Percentiles rank a stretch among this genome's conserved stretches.
Evolutionary conservation across 2,888 invertebrate species (phyloP).

Genomic region (Aromia moschata): DNA sequence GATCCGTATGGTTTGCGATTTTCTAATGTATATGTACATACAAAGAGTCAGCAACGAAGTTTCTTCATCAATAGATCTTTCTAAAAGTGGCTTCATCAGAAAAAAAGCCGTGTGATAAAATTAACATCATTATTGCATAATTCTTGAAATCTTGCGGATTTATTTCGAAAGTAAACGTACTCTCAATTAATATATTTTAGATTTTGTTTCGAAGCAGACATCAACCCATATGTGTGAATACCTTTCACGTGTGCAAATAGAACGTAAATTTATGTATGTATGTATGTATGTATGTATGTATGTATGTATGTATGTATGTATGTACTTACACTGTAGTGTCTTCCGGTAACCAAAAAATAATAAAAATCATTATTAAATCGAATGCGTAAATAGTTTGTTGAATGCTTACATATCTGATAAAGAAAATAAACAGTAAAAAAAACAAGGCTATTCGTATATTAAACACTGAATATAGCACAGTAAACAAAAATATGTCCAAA

Average conservation of each 20-base stretch:
- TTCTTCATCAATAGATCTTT: no score
- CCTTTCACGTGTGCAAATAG: background rate
- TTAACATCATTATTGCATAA: no score
- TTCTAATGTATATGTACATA: no score
- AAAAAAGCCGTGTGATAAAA: no score
- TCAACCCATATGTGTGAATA: no score
- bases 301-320: background rate
- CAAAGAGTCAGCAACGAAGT: no score
- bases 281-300: background rate
- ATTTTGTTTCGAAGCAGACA: no score
- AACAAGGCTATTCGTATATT: constrained; percentile 40
- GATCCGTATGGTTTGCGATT: no score
- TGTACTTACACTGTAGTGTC: background rate
- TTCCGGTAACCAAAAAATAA: constrained; percentile 23
- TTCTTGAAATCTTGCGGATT: no score
- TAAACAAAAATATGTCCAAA: constrained; percentile 17
- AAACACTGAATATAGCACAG: constrained; percentile 16
- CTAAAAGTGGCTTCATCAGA: no score
- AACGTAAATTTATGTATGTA: constrained; percentile 11
- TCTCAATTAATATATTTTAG: no score
- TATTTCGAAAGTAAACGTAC: no score
- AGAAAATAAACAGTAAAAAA: constrained; percentile 37
- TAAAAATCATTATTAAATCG: constrained; percentile 12
- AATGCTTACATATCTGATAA: constrained; percentile 41
- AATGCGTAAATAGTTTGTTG: constrained; percentile 34